A percentile compares a stretch with the other conserved stretches of the same genome.
phyloP scores from a whole-genome alignment of 2,797 vertebrate genomes.

The Platyrinchus mystaceus region DNA sequence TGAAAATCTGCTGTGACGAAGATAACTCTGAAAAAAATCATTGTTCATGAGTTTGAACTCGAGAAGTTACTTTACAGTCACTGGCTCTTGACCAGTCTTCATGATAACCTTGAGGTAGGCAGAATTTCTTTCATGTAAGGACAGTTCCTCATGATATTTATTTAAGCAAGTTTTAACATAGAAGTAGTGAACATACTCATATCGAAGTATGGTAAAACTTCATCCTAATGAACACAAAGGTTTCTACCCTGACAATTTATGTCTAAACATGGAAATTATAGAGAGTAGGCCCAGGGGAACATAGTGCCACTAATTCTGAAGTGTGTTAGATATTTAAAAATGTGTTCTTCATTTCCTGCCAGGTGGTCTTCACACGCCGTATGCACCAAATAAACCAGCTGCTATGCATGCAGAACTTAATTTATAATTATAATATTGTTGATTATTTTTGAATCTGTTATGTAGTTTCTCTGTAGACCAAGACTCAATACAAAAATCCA shows the following conservation, averaged over 20 bases:
- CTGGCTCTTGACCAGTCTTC: background rate
- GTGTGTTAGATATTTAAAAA: background rate
- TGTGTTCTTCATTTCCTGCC: background rate
- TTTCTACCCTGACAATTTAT: background rate
- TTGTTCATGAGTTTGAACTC: background rate
- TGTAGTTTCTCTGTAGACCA: background rate
- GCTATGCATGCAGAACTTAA: background rate
- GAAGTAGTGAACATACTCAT: background rate
- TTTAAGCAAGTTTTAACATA: background rate
- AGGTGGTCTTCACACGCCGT: slow-evolving; percentile 5
- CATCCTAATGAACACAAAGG: background rate
- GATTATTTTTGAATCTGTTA: background rate
- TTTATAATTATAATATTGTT: background rate
- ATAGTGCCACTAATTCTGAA: background rate
- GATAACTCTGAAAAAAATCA: background rate
- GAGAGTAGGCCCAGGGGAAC: background rate
- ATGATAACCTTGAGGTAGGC: background rate
- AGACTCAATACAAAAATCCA: background rate
- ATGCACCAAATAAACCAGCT: background rate
- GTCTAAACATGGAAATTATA: background rate
- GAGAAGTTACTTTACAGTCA: background rate
- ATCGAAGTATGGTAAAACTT: background rate
- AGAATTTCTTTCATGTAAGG: background rate
- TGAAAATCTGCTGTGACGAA: background rate
- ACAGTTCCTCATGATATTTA: background rate